A percentile compares a stretch with the other conserved stretches of the same genome.
Conservation (phyloP, 1,140 invertebrate species). For the Lasaia peninsularis region DNA sequence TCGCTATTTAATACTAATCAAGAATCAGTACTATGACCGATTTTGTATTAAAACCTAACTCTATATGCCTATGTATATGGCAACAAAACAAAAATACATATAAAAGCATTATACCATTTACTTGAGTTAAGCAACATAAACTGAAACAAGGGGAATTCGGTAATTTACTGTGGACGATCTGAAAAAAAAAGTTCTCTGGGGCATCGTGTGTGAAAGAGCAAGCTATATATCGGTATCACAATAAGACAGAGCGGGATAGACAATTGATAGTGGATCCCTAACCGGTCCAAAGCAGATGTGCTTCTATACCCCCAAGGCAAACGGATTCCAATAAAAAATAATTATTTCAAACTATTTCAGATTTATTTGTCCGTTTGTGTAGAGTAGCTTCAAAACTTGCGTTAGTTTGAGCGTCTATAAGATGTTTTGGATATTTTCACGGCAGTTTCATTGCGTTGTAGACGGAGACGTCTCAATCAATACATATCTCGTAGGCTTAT, state of each 20-base stretch:
- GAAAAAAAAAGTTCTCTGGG: slow-evolving; percentile 75
- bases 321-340: slow-evolving; percentile 64
- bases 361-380: slow-evolving; percentile 18
- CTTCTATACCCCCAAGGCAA: slow-evolving; percentile 61
- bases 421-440: background rate
- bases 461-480: too few species aligned
- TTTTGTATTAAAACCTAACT: too few species aligned
- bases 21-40: too few species aligned
- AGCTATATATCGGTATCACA: slow-evolving; percentile 20
- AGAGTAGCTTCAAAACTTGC: slow-evolving; percentile 12
- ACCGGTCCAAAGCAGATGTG: slow-evolving; percentile 70
- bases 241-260: slow-evolving; percentile 60
- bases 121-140: too few species aligned
- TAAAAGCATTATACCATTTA: too few species aligned
- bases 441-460: too few species aligned
- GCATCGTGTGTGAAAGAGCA: slow-evolving; percentile 44
- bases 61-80: too few species aligned
- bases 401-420: background rate
- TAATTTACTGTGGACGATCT: background rate
- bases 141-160: background rate
- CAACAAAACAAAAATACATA: too few species aligned
- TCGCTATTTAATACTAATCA: too few species aligned
- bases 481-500: too few species aligned
- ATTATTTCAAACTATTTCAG: slow-evolving; percentile 14
- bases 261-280: slow-evolving; percentile 62